Conservation (phyloP, 1,140 invertebrate species). For the Pristionchus pacificus region DNA sequence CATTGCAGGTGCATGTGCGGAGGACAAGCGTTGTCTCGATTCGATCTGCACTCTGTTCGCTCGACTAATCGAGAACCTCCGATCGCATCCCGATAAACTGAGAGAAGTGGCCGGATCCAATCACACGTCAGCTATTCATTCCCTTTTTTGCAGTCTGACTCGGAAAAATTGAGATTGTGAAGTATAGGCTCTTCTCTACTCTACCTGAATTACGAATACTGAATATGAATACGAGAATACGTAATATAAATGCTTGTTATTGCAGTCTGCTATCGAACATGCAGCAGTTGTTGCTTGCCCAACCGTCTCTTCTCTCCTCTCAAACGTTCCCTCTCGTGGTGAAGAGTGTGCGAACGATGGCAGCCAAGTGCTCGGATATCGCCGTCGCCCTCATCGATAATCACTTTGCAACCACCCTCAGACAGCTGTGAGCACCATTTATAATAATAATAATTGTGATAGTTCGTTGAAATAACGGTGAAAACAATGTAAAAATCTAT, state of each 20-base stretch:
- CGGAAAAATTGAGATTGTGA: not conserved
- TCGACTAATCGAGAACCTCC: constrained; percentile 92
- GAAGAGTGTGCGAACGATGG: constrained; percentile 48
- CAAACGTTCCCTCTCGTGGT: constrained; percentile 47
- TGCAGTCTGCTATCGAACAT: constrained; percentile 57
- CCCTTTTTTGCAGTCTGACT: not conserved
- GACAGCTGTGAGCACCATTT: not conserved
- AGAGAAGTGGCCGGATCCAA: constrained; percentile 93
- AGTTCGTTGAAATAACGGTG: too few relatives aligned
- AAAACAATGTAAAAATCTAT: constrained; percentile 6
- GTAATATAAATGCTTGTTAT: constrained; percentile 11
- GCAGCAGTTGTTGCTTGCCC: constrained; percentile 69
- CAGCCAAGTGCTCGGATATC: constrained; percentile 40
- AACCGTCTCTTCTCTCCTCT: constrained; percentile 45
- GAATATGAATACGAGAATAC: too few relatives aligned
- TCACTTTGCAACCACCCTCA: constrained; percentile 13
- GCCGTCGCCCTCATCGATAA: constrained; percentile 47
- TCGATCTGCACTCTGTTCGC: constrained; percentile 88
- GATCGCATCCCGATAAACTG: constrained; percentile 79
- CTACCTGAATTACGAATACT: too few relatives aligned
- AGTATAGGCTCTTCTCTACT: too few relatives aligned
- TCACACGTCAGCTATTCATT: constrained; percentile 55
- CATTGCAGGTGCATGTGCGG: too few relatives aligned
- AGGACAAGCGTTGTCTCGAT: constrained; percentile 94
- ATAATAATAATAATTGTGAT: too few relatives aligned